Base-by-base conservation (phyloP, 2,113 vertebrate genomes). In the Erinaceus europaeus region DNA sequence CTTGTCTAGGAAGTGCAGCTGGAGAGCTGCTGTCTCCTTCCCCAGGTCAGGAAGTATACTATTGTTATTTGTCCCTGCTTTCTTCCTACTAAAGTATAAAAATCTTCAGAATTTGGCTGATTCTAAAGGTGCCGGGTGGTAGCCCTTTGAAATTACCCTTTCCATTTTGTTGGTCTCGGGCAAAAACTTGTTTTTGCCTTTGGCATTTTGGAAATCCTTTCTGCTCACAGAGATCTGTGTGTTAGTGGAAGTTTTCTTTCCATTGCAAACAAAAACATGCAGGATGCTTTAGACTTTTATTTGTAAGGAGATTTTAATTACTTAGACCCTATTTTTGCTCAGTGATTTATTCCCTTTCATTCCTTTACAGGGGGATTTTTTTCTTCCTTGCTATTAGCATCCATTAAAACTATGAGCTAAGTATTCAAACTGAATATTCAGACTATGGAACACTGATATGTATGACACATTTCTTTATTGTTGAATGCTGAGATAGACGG, bases 1-100 rank as follows among this genome's bases (percentile, higher is more conserved):
- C 72, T 93, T 53, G 84, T 96, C 92, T 96, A 78, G 95, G 93
- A 96, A 95, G 94, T 93, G n/a, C 71, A 92, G 92, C 84, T 94
- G 93, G 78, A 84, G 18, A 67, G 67, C 81, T 83, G 84, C 74
- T n/a, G 1, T 90, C 87, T 90, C 85, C 50, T 29, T 86, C 78
- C 84, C 67, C 88, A 90, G 59, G 88, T 48, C 83, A 93, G 94
- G 87, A 93, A 94, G 79, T 87, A 79, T 44, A 36, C 65, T 75
- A 91, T 93, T 93, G 87, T 90, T 94, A 81, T 13, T 81, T 38
- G 46, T 89, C 21, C 23, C 61, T 80, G 84, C 90, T 74, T 78
- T 92, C 79, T 90, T 88, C 89, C 89, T 91, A 92, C 87, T 85
- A 77, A 76, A 86, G 61, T 94, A 90, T 52, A 89, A 46, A 78